phyloP scores from a whole-genome alignment of 2,797 vertebrate genomes.

The Typhlichthys eigenmanni region DNA sequence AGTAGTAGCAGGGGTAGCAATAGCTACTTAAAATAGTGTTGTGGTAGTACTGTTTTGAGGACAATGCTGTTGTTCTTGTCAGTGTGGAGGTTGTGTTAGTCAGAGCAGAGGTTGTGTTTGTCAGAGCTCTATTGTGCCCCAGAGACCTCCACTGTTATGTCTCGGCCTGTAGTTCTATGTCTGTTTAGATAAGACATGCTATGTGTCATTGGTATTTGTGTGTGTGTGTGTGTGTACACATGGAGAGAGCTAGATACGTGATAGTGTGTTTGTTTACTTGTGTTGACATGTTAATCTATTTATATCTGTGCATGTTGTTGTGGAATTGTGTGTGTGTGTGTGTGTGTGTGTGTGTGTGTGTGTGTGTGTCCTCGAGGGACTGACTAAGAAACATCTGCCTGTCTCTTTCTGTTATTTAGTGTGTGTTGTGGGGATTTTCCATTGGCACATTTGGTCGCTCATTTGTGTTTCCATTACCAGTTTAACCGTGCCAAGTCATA shows the following conservation, averaged over 20 bases:
- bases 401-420: not conserved
- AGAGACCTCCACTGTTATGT: not conserved
- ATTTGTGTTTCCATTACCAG: too few relatives aligned
- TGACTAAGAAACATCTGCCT: not conserved
- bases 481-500: too few relatives aligned
- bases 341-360: not conserved
- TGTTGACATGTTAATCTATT: slow-evolving; percentile 5
- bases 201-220: not conserved
- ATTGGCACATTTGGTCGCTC: not conserved
- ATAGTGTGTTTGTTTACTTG: not conserved
- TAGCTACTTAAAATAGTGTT: too few relatives aligned
- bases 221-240: slow-evolving; percentile 3
- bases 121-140: not conserved
- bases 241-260: too few relatives aligned
- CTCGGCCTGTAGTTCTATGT: not conserved
- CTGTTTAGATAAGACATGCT: not conserved
- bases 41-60: too few relatives aligned
- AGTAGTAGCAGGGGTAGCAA: too few relatives aligned
- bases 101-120: too few relatives aligned
- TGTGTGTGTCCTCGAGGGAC: not conserved
- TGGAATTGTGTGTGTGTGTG: not conserved
- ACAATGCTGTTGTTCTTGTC: too few relatives aligned
- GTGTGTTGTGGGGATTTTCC: not conserved
- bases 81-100: too few relatives aligned
- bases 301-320: not conserved